Evolutionary conservation across 2,113 vertebrate genomes (phyloP).

Genomic region (Anoura caudifer): DNA sequence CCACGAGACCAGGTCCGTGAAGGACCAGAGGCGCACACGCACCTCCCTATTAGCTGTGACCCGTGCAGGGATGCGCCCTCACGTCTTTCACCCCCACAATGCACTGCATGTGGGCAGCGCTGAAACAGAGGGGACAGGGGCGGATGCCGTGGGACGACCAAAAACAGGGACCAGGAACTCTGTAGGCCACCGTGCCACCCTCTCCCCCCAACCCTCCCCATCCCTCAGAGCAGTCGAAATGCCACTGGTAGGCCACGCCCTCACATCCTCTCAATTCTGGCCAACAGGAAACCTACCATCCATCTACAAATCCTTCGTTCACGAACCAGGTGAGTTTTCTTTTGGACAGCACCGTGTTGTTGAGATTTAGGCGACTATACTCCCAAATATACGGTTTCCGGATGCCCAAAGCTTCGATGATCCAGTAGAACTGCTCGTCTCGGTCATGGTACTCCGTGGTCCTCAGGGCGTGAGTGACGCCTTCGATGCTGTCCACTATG

Average conservation of each 20-base stretch:
- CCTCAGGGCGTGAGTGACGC: slow-evolving; percentile 95
- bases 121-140: neutral
- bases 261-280: neutral
- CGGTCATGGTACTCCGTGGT: slow-evolving; percentile 99
- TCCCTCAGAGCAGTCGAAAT: neutral
- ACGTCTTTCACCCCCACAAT: neutral
- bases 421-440: slow-evolving; percentile 98
- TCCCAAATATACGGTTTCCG: slow-evolving; percentile 97
- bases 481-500: slow-evolving; percentile 97
- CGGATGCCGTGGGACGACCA: neutral
- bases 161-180: neutral
- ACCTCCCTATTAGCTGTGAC: neutral
- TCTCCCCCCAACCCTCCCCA: neutral
- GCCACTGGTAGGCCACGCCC: fast-evolving
- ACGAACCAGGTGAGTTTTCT: slow-evolving; percentile 99
- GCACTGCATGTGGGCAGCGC: neutral
- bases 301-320: slow-evolving; percentile 96
- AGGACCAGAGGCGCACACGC: neutral
- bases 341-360: slow-evolving; percentile 98
- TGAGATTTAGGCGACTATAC: slow-evolving; percentile 96
- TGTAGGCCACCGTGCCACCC: neutral
- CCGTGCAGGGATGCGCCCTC: neutral
- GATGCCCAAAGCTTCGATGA: slow-evolving; percentile 91
- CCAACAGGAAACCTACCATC: slow-evolving; percentile 87
- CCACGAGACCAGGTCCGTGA: neutral